A percentile compares a stretch with the other conserved stretches of the same genome.
Conservation (phyloP, 2,797 vertebrate species). For the Yasuhikotakia modesta region DNA sequence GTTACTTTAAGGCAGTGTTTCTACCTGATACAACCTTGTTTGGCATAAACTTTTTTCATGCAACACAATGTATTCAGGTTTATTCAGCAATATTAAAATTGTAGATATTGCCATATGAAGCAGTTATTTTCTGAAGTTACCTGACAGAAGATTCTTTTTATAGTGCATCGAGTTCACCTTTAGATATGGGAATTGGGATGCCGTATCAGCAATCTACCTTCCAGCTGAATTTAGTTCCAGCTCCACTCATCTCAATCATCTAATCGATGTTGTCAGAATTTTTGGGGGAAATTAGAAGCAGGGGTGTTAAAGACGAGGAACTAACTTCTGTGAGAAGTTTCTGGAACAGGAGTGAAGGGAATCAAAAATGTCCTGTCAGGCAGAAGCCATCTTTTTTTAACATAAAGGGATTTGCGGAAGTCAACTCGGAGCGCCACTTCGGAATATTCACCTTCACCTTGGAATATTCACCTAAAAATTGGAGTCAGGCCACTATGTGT, state of each 20-base stretch:
- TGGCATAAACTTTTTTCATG: no score
- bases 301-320: background rate
- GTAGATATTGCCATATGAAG: background rate
- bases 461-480: constrained; percentile 3
- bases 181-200: background rate
- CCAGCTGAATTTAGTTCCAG: background rate
- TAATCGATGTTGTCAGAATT: background rate
- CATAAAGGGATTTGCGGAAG: constrained; percentile 35
- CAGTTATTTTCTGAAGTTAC: background rate
- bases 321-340: background rate
- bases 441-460: constrained; percentile 9
- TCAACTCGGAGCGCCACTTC: background rate
- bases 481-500: constrained; percentile 8
- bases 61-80: background rate
- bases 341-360: constrained; percentile 4
- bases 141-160: background rate
- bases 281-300: background rate
- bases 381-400: background rate
- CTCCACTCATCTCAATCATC: background rate
- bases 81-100: background rate
- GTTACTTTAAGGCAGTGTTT: no score
- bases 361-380: constrained; percentile 15
- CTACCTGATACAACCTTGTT: no score
- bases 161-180: background rate
- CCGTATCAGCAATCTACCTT: background rate